These are phyloP conservation scores for Drosophila lini DNA, from an alignment of 1,140 invertebrate species.

Conservation along the genomic window DNA sequence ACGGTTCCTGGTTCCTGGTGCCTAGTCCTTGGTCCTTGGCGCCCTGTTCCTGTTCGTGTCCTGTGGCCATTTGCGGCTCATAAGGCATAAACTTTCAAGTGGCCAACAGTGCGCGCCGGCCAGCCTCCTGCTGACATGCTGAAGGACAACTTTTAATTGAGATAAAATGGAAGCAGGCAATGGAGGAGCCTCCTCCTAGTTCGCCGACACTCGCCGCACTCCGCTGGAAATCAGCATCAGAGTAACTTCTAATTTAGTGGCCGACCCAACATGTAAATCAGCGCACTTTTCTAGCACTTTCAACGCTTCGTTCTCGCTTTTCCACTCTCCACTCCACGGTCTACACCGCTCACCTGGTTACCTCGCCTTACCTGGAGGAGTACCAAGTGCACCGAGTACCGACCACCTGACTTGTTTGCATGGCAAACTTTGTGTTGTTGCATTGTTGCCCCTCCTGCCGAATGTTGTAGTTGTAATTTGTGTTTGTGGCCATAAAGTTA, in stretches of 20 bases:
- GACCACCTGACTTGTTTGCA: constrained; percentile 64
- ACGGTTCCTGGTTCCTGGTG: constrained; percentile 3
- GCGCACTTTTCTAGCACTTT: constrained; percentile 73
- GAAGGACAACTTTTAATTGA: constrained; percentile 83
- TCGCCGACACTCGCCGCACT: constrained; percentile 19
- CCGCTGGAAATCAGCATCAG: constrained; percentile 73
- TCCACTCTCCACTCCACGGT: neutral
- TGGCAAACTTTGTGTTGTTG: constrained; percentile 68
- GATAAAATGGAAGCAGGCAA: constrained; percentile 70
- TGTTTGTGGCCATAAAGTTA: constrained; percentile 80
- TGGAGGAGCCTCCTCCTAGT: neutral
- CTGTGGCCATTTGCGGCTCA: constrained; percentile 81
- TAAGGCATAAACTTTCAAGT: constrained; percentile 83
- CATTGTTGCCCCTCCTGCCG: constrained; percentile 37
- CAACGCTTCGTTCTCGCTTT: constrained; percentile 16
- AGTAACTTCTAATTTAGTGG: constrained; percentile 82
- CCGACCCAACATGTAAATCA: constrained; percentile 77
- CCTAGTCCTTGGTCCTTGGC: constrained; percentile 6
- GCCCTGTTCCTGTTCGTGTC: constrained; percentile 61
- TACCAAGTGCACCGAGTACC: constrained; percentile 1
- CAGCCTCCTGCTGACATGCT: constrained; percentile 67
- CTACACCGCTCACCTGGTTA: neutral
- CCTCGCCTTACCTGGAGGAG: constrained; percentile 2
- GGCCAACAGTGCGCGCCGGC: constrained; percentile 56
- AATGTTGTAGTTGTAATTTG: constrained; percentile 74